Percentiles rank a stretch among this genome's conserved stretches.
Evolutionary conservation across 2,113 vertebrate genomes (phyloP).

Genomic region (Coracopsis vasa): DNA sequence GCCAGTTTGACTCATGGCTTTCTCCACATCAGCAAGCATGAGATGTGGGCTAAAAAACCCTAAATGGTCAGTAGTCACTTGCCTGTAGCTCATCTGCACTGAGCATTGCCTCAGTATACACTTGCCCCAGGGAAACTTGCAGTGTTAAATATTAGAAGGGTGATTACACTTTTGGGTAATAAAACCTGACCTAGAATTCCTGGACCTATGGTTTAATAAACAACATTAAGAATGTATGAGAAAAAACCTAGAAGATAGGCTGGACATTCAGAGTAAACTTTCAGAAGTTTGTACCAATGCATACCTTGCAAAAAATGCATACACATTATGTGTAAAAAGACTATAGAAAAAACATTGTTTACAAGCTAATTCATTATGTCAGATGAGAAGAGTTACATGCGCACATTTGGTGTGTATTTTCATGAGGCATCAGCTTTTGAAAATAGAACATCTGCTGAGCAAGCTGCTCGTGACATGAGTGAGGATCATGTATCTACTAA

Average conservation of each 20-base stretch:
- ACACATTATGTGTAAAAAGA: fast-evolving
- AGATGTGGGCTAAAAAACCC: not conserved
- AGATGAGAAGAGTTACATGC: not conserved
- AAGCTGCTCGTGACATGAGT: not conserved
- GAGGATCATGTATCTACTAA: not conserved
- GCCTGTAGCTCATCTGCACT: not conserved
- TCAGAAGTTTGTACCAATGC: not conserved
- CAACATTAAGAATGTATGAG: not conserved
- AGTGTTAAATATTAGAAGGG: not conserved
- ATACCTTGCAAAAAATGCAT: fast-evolving
- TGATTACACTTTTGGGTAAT: not conserved
- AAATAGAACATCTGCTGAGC: not conserved
- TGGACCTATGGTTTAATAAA: not conserved
- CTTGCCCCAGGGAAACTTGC: not conserved
- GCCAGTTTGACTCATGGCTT: not conserved
- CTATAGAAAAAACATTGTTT: not conserved
- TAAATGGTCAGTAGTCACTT: not conserved
- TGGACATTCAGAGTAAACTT: not conserved
- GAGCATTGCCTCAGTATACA: not conserved
- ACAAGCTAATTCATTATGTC: not conserved
- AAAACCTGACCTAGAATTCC: not conserved
- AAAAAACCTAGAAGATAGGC: not conserved
- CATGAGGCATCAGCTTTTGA: not conserved
- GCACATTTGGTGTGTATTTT: not conserved
- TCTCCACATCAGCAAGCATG: not conserved